Percentiles rank a stretch among this genome's conserved stretches.
Evolutionary conservation across 2,797 vertebrate species (phyloP).

Genomic region (Galago senegalensis): DNA sequence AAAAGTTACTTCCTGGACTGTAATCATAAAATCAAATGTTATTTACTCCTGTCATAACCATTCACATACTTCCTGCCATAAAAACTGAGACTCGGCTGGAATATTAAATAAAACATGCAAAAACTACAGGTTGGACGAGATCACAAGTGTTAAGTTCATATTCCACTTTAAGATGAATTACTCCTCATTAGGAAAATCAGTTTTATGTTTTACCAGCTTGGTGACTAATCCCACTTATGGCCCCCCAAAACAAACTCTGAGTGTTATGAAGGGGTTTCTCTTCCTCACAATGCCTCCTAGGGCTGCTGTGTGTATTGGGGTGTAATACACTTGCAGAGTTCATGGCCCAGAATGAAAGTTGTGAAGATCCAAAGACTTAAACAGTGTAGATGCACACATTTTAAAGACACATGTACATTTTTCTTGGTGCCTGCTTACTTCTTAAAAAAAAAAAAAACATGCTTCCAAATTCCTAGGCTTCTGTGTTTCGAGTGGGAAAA

Average conservation of each 20-base stretch:
- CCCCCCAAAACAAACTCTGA: background rate
- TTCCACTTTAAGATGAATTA: background rate
- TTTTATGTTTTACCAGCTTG: background rate
- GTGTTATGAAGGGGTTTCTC: background rate
- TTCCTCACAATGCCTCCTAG: background rate
- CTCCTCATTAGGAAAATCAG: background rate
- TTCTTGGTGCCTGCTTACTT: background rate
- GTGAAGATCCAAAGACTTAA: background rate
- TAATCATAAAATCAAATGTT: conserved; percentile 81
- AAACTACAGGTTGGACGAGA: conserved; percentile 50
- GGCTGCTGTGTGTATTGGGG: background rate
- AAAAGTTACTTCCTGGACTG: conserved; percentile 72
- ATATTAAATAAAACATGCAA: conserved; percentile 25
- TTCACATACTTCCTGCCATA: conserved; percentile 84
- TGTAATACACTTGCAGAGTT: background rate
- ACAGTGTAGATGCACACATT: fast-evolving
- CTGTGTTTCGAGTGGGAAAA: background rate
- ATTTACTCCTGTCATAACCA: conserved; percentile 77
- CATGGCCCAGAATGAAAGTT: background rate
- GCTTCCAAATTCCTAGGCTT: conserved; percentile 50
- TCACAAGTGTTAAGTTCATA: background rate
- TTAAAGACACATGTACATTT: background rate
- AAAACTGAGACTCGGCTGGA: conserved; percentile 73
- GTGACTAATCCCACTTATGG: background rate
- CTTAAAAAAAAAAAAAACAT: background rate